Evolutionary conservation across 2,113 vertebrate species (phyloP), one percentile per base, ranked within the genome.

Genomic region (Larimichthys polyactis): DNA sequence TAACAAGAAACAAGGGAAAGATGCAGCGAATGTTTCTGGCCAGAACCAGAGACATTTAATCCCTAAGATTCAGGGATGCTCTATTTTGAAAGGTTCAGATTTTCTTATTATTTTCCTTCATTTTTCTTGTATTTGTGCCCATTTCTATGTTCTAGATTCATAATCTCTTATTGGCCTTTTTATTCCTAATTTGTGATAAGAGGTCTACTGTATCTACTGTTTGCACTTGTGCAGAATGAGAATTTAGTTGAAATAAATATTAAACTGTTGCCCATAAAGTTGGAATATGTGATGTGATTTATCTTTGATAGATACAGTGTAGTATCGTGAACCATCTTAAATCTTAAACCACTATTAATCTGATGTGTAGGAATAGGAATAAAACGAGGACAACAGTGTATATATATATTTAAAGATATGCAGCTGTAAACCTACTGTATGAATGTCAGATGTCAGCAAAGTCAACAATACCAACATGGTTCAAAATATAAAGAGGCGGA

Each of bases 1-100:
- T 24, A 57, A 6, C 22, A 57, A 55, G 54, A 55, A 55, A 55
- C n/a, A 55, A 12, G 1, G 7, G 7, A 48, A 24, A 49, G 9
- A 49, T 12, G 11, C 2, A 16, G 2, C 4, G 12, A 29, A 51
- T 11, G 8, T 17, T 4, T 4, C 10, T 5, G 0, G 1, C 4
- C 29, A 15, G 5, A 66, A 10, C 24, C 5, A 10, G 16, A 24
- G 64, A 10, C 44, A 48, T 5, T 43, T 11, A 44, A 44, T 6
- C 24, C 24, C 57, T 44, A n/a, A 14, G 3, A 22, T 16, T 2
- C 22, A 27, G 36, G 3, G 15, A 5, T 7, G 9, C 9, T 4
- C 4, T 2, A 32, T 44, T 19, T 27, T 27, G 8, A 15, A 7
- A 57, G 9, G 27, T 10, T 29, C 11, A 27, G 11, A 54, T n/a